phyloP scores from a whole-genome alignment of 2,797 vertebrate species.

The Trachops cirrhosus region DNA sequence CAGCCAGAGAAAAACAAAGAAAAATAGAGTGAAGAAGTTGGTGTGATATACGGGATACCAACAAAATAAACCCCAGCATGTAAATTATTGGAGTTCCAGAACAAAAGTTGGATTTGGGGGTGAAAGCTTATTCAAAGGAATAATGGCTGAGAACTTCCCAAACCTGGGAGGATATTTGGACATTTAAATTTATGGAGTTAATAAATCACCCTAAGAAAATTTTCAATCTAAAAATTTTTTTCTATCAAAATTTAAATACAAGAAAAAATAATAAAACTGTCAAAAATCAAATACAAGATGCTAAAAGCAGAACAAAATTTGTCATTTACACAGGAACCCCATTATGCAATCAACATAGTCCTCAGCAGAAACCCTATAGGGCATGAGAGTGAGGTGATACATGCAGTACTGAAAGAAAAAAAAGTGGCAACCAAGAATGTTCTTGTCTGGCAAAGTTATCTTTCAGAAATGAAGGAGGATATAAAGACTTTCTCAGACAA shows the following conservation, averaged over 20 bases:
- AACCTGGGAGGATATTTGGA: not conserved
- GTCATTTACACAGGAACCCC: not conserved
- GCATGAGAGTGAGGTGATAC: no score
- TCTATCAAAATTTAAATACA: not conserved
- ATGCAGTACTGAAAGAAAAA: not conserved
- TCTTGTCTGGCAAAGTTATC: no score
- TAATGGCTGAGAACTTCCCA: not conserved
- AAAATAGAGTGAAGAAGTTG: not conserved
- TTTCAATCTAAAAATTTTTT: not conserved
- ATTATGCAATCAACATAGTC: not conserved
- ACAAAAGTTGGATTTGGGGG: not conserved
- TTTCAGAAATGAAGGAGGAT: no score
- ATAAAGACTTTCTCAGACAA: no score
- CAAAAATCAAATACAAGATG: not conserved
- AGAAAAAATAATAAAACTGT: not conserved
- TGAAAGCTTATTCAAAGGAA: not conserved
- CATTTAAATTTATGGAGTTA: not conserved
- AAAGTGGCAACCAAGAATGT: not conserved
- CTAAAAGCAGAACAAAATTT: not conserved
- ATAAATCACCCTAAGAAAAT: not conserved
- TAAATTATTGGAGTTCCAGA: not conserved
- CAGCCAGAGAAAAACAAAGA: not conserved
- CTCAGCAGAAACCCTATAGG: not conserved
- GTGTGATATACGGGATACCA: not conserved
- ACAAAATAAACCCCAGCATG: not conserved